phyloP scores from a whole-genome alignment of 35 echinoderm and acorn worm genomes.

The Apostichopus japonicus region DNA sequence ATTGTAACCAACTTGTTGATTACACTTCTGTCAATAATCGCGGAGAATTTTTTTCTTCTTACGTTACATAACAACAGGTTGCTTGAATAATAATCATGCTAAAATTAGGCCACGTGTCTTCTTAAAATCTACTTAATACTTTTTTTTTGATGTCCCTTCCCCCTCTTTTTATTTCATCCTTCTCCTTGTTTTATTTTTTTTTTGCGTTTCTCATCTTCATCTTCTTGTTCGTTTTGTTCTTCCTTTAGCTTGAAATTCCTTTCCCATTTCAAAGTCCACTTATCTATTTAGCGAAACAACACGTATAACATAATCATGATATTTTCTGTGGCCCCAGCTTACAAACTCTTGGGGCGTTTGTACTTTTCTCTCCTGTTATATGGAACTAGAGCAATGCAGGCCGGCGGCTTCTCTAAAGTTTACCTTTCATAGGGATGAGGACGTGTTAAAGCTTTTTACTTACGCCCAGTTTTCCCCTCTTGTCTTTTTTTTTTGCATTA shows the following conservation, averaged over 20 bases:
- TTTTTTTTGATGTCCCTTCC: neutral
- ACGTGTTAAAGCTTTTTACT: conserved; percentile 51
- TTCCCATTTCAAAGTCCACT: neutral
- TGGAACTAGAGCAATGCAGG: conserved; percentile 48
- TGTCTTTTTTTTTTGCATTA: neutral
- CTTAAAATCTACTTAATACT: conserved; percentile 6
- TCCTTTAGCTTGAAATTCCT: neutral
- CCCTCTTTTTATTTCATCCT: neutral
- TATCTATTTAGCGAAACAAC: neutral
- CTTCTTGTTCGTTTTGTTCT: neutral
- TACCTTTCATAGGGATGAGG: conserved; percentile 46
- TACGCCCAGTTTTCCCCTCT: conserved; percentile 37
- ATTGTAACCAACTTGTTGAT: neutral
- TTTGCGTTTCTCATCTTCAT: neutral
- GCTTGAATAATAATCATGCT: neutral
- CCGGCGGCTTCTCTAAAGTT: conserved; percentile 53
- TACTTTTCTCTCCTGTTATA: conserved; percentile 43
- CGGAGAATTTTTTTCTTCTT: neutral
- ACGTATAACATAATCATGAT: conserved; percentile 5
- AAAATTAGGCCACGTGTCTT: conserved; percentile 8
- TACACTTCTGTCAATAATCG: neutral
- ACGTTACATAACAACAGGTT: neutral
- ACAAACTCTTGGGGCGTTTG: conserved; percentile 36
- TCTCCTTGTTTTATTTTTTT: neutral
- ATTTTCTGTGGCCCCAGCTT: conserved; percentile 5